Conservation (phyloP, 1,140 invertebrate genomes). For the Bombus consobrinus region DNA sequence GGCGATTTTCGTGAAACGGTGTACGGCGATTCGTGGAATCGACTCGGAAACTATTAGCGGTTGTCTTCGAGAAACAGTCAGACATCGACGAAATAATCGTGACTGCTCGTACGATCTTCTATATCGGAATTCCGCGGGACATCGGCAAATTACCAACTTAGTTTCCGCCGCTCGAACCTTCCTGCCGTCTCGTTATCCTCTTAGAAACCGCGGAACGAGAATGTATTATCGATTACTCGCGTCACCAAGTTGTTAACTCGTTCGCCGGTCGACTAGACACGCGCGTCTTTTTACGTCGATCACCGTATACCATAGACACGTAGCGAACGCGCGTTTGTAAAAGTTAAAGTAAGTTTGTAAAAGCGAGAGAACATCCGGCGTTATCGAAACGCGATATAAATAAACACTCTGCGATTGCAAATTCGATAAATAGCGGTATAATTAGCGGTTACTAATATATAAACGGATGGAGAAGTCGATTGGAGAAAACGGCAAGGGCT, state of each 20-base stretch:
- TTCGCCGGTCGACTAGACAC: background rate
- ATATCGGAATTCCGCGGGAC: background rate
- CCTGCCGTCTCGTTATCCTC: background rate
- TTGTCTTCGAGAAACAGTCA: background rate
- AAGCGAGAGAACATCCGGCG: background rate
- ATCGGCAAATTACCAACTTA: slow-evolving; percentile 23
- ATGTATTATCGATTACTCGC: slow-evolving; percentile 46
- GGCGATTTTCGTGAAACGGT: background rate
- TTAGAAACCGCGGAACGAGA: slow-evolving; percentile 40
- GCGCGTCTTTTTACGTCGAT: no score
- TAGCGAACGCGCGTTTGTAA: background rate
- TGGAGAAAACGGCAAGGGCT: no score
- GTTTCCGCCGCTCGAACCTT: background rate
- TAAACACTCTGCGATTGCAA: background rate
- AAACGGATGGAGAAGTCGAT: background rate
- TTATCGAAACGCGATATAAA: background rate
- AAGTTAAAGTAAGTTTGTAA: background rate
- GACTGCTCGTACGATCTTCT: background rate
- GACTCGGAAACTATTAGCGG: slow-evolving; percentile 15
- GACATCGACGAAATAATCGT: slow-evolving; percentile 23
- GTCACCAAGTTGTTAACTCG: background rate
- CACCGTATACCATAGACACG: no score
- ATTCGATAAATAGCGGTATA: background rate
- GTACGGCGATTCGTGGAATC: background rate
- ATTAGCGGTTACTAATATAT: background rate